These are phyloP conservation scores for Sakesphorus luctuosus DNA, from an alignment of 2,113 vertebrate genomes.

Conservation along the genomic window DNA sequence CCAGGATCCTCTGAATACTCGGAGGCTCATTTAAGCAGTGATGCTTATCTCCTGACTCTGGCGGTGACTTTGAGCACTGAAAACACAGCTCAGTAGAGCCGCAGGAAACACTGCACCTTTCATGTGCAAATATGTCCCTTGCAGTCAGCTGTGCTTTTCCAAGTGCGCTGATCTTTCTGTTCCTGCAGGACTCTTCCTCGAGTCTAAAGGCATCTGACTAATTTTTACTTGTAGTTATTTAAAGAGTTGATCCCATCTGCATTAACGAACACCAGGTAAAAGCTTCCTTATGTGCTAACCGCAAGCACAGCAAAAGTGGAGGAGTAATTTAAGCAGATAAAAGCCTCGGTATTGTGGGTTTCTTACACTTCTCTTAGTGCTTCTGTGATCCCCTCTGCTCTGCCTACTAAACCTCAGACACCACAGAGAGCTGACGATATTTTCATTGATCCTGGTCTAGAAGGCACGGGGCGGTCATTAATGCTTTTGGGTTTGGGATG, in stretches of 20 bases:
- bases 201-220: not conserved
- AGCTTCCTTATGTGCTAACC: not conserved
- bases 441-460: not conserved
- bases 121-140: constrained; percentile 19
- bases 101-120: constrained; percentile 4
- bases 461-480: not conserved
- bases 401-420: not conserved
- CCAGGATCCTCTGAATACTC: not conserved
- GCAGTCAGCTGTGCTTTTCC: constrained; percentile 19
- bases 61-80: not conserved
- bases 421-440: not conserved
- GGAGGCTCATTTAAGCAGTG: not conserved
- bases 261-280: not conserved
- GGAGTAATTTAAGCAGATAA: not conserved
- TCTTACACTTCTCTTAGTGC: not conserved
- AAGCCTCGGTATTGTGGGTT: not conserved
- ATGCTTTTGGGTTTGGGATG: not conserved
- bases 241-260: not conserved
- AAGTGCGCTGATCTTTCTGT: constrained; percentile 15
- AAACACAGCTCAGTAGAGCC: not conserved
- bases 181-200: not conserved
- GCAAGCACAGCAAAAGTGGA: not conserved
- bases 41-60: not conserved
- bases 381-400: not conserved
- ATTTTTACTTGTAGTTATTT: not conserved